phyloP scores from a whole-genome alignment of 2,113 vertebrate species.

The Crotalus tigris region DNA sequence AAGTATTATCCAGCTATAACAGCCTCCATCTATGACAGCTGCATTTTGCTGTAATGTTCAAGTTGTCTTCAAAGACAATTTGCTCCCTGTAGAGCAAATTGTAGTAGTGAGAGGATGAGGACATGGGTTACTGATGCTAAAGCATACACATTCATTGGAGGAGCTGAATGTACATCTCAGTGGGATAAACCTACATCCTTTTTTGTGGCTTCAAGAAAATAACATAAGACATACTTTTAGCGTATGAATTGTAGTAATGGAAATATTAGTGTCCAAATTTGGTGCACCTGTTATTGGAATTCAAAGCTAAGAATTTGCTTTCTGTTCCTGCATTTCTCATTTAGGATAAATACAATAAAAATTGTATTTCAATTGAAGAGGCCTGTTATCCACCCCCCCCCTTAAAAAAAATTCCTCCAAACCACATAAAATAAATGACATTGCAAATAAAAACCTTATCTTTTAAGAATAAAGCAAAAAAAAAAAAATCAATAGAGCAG shows the following conservation, averaged over 20 bases:
- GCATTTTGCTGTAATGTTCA: not conserved
- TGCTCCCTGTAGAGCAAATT: not conserved
- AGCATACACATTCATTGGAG: not conserved
- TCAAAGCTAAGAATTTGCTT: not conserved
- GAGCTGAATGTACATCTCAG: not conserved
- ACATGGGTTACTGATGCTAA: not conserved
- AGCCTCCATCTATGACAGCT: not conserved
- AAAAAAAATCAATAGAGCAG: constrained; percentile 59
- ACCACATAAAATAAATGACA: not conserved
- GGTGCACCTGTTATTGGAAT: not conserved
- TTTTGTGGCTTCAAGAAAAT: not conserved
- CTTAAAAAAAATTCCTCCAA: not conserved
- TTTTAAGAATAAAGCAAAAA: constrained; percentile 55
- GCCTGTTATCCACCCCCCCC: not conserved
- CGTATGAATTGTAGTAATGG: not conserved
- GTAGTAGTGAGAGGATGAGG: not conserved
- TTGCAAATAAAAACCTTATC: constrained; percentile 26
- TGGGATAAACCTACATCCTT: not conserved
- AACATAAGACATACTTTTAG: not conserved
- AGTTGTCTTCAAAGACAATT: not conserved
- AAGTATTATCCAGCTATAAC: not conserved
- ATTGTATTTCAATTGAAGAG: not conserved
- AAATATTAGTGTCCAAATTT: not conserved
- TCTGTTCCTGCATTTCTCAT: not conserved
- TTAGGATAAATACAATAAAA: not conserved